Base-by-base conservation (phyloP, 2,797 vertebrate species). In the Cossypha caffra region DNA sequence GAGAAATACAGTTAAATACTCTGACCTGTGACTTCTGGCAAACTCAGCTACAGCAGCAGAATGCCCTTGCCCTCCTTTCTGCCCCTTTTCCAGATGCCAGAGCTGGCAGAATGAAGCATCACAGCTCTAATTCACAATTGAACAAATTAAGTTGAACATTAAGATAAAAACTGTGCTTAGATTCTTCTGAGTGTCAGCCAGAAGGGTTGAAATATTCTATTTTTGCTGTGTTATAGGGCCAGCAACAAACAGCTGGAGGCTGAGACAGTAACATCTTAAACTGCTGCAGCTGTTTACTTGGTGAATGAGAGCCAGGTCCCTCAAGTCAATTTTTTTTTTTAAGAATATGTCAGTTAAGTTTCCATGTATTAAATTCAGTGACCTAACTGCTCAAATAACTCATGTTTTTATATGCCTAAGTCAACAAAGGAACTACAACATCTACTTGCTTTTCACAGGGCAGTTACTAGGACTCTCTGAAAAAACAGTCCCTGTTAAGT, bases 311-410 rank as follows among this genome's bases (percentile, higher is more conserved):
- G 64, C 87, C 72, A 94, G 78, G 38, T 90, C 87, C 64, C 72
- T 83, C 42, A 61, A 88, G 75, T 61, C 1, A 86, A 19, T 43
- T 86, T 88, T 2, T 33, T 91, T 88, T 87, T 86, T 76, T 52
- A 62, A 74, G 68, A 83, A 77, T 71, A 52, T 81, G 81, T 74
- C 68, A 77, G 78, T 86, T 73, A 73, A 74, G 57, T 95, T 95
- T 94, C 75, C 82, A 68, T 72, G 74, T 86, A 76, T 47, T 95
- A 80, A 83, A 86, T 94, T 57, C 63, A 61, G 91, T 94, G 87
- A 94, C 68, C 54, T 68, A 91, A 88, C 64, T 64, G 35, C 72
- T 94, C 64, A 71, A 86, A 94, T 74, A 95, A 83, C 52, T 77
- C 29, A 45, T 86, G 35, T 12, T 88, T 88, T 68, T 74, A 15